These are phyloP conservation scores for Venusia cambrica DNA, from an alignment of 2,888 invertebrate species.

Conservation along the genomic window DNA sequence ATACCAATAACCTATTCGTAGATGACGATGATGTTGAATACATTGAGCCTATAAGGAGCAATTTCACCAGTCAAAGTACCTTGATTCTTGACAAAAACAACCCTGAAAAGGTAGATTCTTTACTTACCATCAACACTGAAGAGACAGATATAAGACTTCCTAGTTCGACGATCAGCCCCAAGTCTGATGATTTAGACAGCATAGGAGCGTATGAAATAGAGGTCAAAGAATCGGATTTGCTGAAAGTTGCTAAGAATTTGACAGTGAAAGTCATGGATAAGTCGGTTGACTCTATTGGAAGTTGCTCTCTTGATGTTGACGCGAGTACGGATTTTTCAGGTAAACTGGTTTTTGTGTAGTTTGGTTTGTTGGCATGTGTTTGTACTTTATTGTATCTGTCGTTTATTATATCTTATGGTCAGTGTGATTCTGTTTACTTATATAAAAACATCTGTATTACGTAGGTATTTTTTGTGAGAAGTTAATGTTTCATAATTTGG, in stretches of 20 bases:
- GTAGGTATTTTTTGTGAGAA: conserved; percentile 6
- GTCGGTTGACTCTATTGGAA: conserved; percentile 91
- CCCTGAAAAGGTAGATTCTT: conserved; percentile 58
- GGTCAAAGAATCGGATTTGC: conserved; percentile 67
- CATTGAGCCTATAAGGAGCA: conserved; percentile 75
- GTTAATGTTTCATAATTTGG: conserved; percentile 10
- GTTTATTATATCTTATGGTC: conserved; percentile 13
- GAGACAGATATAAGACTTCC: conserved; percentile 71
- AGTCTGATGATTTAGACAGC: conserved; percentile 61
- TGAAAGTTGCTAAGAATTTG: conserved; percentile 59
- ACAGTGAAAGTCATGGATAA: conserved; percentile 85
- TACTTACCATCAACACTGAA: conserved; percentile 67
- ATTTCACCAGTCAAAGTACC: conserved; percentile 74
- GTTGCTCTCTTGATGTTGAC: conserved; percentile 92
- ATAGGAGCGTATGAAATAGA: conserved; percentile 73
- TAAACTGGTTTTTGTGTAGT: conserved; percentile 61
- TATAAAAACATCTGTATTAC: conserved; percentile 5
- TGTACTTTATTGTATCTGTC: conserved; percentile 29
- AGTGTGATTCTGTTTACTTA: conserved; percentile 22
- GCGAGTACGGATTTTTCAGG: conserved; percentile 88
- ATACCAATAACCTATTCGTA: conserved; percentile 56
- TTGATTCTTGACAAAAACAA: conserved; percentile 68
- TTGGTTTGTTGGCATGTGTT: conserved; percentile 39
- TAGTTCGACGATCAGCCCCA: conserved; percentile 70
- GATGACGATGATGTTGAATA: conserved; percentile 75